phyloP scores from a whole-genome alignment of 2,888 invertebrate genomes.

The Leptothorax acervorum region DNA sequence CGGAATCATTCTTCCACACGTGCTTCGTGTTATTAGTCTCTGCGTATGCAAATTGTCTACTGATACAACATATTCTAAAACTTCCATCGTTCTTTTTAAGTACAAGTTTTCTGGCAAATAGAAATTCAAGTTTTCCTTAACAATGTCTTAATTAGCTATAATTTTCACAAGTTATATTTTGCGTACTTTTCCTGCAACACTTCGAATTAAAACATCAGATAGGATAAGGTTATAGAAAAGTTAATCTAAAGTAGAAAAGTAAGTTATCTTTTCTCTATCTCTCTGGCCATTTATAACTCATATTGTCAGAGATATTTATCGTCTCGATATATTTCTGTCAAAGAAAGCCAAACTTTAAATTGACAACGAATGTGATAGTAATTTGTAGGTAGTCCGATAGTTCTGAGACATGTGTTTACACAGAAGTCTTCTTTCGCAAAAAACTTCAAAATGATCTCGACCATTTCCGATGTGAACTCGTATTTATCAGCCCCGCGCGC shows the following conservation, averaged over 20 bases:
- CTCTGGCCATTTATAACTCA: not conserved
- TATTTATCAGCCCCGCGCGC: constrained; percentile 30
- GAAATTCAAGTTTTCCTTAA: not conserved
- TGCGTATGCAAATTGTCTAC: not conserved
- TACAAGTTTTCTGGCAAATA: not conserved
- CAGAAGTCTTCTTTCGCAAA: not conserved
- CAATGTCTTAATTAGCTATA: not conserved
- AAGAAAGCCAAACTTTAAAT: not conserved
- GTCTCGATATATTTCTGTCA: not conserved
- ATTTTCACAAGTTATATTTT: not conserved
- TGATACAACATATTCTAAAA: not conserved
- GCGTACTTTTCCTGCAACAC: not conserved
- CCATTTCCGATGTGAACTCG: not conserved
- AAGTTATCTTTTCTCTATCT: not conserved
- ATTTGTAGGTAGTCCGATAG: not conserved
- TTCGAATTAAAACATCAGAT: not conserved
- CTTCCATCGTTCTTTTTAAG: not conserved
- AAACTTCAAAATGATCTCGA: not conserved
- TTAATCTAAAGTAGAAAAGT: not conserved
- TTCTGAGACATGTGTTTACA: not conserved
- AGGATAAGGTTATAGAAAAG: not conserved
- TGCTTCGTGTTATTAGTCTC: not conserved
- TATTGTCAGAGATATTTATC: not conserved
- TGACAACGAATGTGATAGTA: not conserved
- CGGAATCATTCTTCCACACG: not conserved